phyloP scores from a whole-genome alignment of 2,888 invertebrate species.

The Ornithoptera alexandrae region DNA sequence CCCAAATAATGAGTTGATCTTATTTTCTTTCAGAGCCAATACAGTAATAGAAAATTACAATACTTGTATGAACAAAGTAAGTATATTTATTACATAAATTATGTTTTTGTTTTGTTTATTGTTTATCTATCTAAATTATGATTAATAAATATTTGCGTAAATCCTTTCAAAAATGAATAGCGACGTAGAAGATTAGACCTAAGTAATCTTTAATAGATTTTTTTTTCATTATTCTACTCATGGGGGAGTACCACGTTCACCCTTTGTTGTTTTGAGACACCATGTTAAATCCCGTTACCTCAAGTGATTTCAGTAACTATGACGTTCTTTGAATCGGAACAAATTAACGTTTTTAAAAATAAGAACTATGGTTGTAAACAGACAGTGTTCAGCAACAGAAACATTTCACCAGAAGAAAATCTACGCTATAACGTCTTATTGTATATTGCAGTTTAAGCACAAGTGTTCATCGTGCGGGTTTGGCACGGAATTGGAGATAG shows the following conservation, averaged over 20 bases:
- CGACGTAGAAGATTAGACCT: no score
- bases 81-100: constrained; percentile 29
- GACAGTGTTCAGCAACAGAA: neutral
- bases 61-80: constrained; percentile 40
- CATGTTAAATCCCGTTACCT: no score
- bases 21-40: constrained; percentile 55
- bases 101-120: neutral
- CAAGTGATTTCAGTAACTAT: no score
- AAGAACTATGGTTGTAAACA: neutral
- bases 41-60: constrained; percentile 57
- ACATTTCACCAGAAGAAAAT: neutral
- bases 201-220: no score
- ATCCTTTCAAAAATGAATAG: neutral
- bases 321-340: no score
- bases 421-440: neutral
- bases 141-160: neutral
- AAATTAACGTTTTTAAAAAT: no score
- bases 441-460: constrained; percentile 34
- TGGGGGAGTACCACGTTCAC: no score
- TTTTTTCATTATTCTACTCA: no score
- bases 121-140: neutral
- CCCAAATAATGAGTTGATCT: no score
- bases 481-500: constrained; percentile 36
- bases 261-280: no score
- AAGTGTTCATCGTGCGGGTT: constrained; percentile 42